Percentiles rank a stretch among this genome's conserved stretches.
Conservation (phyloP, 2,888 invertebrate species). For the Megaustenia siamemsis region DNA sequence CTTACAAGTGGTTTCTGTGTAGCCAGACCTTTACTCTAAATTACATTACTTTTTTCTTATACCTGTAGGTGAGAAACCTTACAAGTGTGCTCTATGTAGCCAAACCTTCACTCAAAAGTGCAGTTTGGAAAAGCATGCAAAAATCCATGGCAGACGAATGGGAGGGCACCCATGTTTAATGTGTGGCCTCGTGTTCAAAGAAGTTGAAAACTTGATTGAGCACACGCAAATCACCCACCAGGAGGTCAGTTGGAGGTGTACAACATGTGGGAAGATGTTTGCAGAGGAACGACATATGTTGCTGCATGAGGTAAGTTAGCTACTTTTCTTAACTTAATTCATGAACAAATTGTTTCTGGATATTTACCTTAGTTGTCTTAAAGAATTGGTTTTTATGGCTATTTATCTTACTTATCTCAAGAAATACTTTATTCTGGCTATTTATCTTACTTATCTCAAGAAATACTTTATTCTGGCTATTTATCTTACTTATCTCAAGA, state of each 20-base stretch:
- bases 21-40: conserved; percentile 48
- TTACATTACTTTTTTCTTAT: too few relatives aligned
- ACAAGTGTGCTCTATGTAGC: conserved; percentile 43
- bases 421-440: too few relatives aligned
- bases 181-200: conserved; percentile 46
- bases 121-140: conserved; percentile 53
- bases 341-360: background rate
- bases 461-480: too few relatives aligned
- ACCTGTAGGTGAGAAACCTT: conserved; percentile 49
- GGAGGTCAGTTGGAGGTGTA: conserved; percentile 41
- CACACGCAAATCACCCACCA: conserved; percentile 29
- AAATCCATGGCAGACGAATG: conserved; percentile 33
- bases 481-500: too few relatives aligned
- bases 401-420: too few relatives aligned
- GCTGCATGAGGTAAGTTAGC: conserved; percentile 42
- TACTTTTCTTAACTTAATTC: background rate
- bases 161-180: conserved; percentile 44
- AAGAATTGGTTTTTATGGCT: too few relatives aligned
- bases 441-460: too few relatives aligned
- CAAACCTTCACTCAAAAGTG: conserved; percentile 49
- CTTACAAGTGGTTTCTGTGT: conserved; percentile 46
- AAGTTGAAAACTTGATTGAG: background rate
- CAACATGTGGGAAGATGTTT: conserved; percentile 45
- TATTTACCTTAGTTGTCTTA: too few relatives aligned
- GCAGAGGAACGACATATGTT: conserved; percentile 37